Evolutionary conservation across 2,797 vertebrate genomes (phyloP).

Genomic region (Scleropages formosus): DNA sequence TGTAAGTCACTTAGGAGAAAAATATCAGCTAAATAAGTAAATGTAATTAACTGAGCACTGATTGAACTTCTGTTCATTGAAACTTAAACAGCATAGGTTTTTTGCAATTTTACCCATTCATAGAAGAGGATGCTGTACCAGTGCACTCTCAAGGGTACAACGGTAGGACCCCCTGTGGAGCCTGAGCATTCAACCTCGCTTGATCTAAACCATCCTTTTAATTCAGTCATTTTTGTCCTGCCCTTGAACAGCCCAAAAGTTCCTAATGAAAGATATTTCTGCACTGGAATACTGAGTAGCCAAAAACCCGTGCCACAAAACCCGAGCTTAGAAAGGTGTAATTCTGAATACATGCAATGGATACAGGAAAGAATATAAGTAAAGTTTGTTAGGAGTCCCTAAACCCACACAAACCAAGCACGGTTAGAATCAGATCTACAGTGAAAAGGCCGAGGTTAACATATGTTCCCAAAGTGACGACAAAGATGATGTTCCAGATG

Average conservation of each 20-base stretch:
- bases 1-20: no score
- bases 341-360: background rate
- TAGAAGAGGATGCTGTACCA: background rate
- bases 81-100: no score
- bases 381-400: constrained; percentile 40
- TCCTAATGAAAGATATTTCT: background rate
- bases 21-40: no score
- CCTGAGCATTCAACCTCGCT: background rate
- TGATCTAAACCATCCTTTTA: background rate
- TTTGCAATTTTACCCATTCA: no score
- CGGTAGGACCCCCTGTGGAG: background rate
- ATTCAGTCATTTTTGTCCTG: background rate
- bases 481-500: constrained; percentile 68
- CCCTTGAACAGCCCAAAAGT: no score
- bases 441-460: constrained; percentile 75
- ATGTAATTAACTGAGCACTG: no score
- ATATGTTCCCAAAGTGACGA: constrained; percentile 72
- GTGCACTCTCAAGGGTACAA: background rate
- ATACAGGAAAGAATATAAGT: background rate
- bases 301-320: background rate
- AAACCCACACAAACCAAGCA: constrained; percentile 61
- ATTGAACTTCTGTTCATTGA: no score
- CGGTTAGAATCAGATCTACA: constrained; percentile 73
- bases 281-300: background rate
- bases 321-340: no score